Base-by-base conservation (phyloP, 2,888 invertebrate genomes). In the Standfussiana lucernea region DNA sequence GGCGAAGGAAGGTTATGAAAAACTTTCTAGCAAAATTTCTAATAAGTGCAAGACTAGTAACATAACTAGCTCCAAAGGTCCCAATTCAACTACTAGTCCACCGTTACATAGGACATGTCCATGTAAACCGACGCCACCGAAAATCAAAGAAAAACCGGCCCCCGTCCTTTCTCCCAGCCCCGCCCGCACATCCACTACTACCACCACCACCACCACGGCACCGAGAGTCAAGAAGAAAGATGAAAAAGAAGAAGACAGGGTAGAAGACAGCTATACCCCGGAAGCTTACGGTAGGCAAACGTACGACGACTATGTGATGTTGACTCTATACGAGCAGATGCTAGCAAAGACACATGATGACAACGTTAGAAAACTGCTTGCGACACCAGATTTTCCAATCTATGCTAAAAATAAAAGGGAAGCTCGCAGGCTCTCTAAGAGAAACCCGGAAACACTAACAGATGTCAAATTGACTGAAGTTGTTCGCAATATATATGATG, bases 241-340 rank as follows among this genome's bases (percentile, higher is more conserved):
- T 35, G 13, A 50, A 13, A 56, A 28, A 56, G 35, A 45, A 59
- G 47, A 79, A 56, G 59, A 78, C 13, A 68, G 72, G 1, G 47
- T 72, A 40, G 77, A 70, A 61, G 47, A 77, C 6, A 76, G 21
- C 53, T 21, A 10, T 21, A 79, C 85, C n/a, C 11, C 56, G 42
- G 74, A 68, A 37, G 1, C 37, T 15, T 50, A 3, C n/a, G 40
- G 70, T 24, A 72, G 83, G 40, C 81, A 89, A 53, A 88, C 91
- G 0, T 82, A 86, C 24, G 94, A 94, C 61, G 94, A 95, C 65
- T 92, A 88, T 70, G 83, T 87, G 47, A 91, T 94, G 92, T 85
- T 94, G 11, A 90, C 91, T 18, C 70, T 93, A 56, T 93, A 91
- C 69, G 95, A 95, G 78, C 85, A 93, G 66, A 89, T 94, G 37